These are phyloP conservation scores for Capromys pilorides DNA, from an alignment of 2,797 vertebrate genomes.

Conservation along the genomic window DNA sequence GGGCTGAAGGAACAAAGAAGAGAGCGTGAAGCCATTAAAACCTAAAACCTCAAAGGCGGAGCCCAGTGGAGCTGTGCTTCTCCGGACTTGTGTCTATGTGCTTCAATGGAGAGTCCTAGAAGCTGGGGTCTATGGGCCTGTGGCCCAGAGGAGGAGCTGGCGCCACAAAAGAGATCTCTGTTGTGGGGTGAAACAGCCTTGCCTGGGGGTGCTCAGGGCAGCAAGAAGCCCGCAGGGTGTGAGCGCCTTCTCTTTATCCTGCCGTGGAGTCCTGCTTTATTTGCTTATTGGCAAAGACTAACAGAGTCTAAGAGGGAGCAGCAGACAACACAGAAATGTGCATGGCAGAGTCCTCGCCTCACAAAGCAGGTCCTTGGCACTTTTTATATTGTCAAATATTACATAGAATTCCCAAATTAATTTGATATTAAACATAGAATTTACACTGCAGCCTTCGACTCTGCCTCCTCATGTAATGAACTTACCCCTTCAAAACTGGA, in stretches of 20 bases:
- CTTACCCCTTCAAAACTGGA: conserved; percentile 33
- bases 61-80: neutral
- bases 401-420: neutral
- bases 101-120: neutral
- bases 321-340: neutral
- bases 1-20: conserved; percentile 33
- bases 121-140: neutral
- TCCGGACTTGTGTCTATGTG: neutral
- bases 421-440: neutral
- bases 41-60: neutral
- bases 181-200: neutral
- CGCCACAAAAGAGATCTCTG: neutral
- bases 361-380: neutral
- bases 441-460: neutral
- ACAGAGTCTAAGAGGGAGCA: neutral
- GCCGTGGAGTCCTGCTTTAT: neutral
- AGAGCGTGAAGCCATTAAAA: neutral
- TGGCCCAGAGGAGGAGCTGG: neutral
- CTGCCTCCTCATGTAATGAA: neutral
- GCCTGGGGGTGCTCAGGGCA: neutral
- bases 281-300: neutral
- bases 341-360: neutral
- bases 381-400: neutral
- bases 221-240: neutral
- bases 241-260: neutral